Conservation (phyloP, 2,113 vertebrate species). For the Channa maculata region DNA sequence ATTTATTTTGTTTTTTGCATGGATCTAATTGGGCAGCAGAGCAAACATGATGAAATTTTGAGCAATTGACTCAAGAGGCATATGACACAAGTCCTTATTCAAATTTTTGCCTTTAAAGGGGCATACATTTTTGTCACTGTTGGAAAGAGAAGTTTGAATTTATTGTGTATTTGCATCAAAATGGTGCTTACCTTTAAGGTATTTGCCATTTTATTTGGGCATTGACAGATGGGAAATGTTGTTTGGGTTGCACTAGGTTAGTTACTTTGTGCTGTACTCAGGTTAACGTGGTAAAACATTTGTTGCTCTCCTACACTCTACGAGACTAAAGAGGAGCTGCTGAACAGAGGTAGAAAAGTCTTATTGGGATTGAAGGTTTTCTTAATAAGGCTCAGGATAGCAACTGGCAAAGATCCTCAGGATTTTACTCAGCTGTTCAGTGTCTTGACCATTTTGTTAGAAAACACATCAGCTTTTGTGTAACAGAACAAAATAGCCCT, state of each 20-base stretch:
- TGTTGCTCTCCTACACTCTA: background rate
- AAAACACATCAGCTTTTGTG: background rate
- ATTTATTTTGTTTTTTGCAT: constrained; percentile 18
- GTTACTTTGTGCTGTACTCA: too few relatives aligned
- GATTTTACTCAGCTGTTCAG: background rate
- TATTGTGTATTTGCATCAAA: background rate
- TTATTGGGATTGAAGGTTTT: constrained; percentile 2
- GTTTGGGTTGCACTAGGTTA: background rate
- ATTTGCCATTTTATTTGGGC: background rate
- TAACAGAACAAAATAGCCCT: too few relatives aligned
- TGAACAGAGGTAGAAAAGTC: constrained; percentile 2
- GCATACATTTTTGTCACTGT: constrained; percentile 21
- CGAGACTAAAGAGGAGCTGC: background rate
- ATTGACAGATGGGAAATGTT: background rate
- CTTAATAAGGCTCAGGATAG: background rate
- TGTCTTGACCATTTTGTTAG: background rate
- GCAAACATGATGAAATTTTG: constrained; percentile 58
- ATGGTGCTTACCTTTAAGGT: background rate
- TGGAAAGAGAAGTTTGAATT: constrained; percentile 2
- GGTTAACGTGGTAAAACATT: background rate
- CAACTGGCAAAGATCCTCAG: background rate
- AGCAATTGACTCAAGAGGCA: constrained; percentile 41
- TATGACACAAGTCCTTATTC: background rate
- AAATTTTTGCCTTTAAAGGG: constrained; percentile 1
- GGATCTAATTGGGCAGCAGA: constrained; percentile 40